Conservation (phyloP, 2,888 invertebrate species). For the Agrilus mali region DNA sequence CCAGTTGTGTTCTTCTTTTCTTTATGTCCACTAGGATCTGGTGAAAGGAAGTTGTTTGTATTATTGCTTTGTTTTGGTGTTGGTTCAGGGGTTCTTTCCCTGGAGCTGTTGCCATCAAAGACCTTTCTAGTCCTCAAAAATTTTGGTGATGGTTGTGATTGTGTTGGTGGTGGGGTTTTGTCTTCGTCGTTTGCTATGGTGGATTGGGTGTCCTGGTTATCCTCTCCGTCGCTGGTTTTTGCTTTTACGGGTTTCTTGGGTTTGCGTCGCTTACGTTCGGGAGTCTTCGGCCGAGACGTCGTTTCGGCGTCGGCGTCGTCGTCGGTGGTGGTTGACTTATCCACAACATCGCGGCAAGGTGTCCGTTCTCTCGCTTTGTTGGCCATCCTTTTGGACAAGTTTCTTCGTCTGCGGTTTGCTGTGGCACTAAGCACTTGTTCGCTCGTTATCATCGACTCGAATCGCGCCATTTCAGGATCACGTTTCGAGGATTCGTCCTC, state of each 20-base stretch:
- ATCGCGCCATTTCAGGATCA: conserved; percentile 16
- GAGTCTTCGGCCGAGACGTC: conserved; percentile 21
- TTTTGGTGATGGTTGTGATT: too few species aligned
- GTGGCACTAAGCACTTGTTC: conserved; percentile 41
- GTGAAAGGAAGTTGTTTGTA: neutral
- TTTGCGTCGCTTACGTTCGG: conserved; percentile 23
- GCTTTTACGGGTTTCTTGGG: conserved; percentile 10
- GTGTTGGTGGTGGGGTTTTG: neutral
- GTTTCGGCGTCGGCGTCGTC: conserved; percentile 14
- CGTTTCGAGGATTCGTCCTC: conserved; percentile 26
- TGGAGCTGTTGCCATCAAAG: conserved; percentile 6
- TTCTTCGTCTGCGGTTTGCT: conserved; percentile 46
- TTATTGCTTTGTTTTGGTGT: conserved; percentile 1
- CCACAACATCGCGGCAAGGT: conserved; percentile 38
- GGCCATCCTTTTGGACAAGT: conserved; percentile 43
- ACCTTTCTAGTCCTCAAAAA: too few species aligned
- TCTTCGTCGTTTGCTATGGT: conserved; percentile 6
- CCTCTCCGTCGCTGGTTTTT: conserved; percentile 6
- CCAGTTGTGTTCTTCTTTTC: conserved; percentile 1
- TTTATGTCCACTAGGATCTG: conserved; percentile 5
- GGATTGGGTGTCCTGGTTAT: conserved; percentile 3
- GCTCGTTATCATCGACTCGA: conserved; percentile 29
- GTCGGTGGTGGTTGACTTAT: conserved; percentile 29
- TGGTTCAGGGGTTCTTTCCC: conserved; percentile 9
- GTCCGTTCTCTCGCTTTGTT: conserved; percentile 48